phyloP scores from a whole-genome alignment of 2,113 vertebrate species.

The Dryoscopus gambensis region DNA sequence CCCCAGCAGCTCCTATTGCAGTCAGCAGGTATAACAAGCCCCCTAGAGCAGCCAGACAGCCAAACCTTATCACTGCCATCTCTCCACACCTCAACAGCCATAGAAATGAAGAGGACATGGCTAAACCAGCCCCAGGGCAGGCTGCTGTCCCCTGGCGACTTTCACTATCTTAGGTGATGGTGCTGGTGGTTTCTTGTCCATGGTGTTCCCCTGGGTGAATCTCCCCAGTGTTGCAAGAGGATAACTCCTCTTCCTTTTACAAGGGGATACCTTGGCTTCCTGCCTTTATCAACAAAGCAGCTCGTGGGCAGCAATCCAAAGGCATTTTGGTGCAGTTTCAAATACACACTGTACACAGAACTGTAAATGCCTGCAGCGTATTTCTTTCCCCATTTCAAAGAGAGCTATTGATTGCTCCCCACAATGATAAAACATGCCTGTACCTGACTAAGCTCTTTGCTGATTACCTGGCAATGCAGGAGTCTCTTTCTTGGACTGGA shows the following conservation, averaged over 20 bases:
- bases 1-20: background rate
- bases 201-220: background rate
- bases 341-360: background rate
- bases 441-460: background rate
- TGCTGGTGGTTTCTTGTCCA: background rate
- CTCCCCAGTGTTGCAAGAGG: background rate
- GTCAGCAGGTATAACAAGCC: background rate
- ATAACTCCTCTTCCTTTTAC: background rate
- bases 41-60: background rate
- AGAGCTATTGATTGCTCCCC: background rate
- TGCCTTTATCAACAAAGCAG: conserved; percentile 29
- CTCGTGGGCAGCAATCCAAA: conserved; percentile 8
- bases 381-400: background rate
- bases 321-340: conserved; percentile 8
- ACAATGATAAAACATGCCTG: background rate
- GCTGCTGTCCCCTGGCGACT: background rate
- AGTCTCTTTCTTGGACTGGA: background rate
- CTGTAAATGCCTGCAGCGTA: background rate
- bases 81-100: background rate
- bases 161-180: background rate
- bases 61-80: background rate
- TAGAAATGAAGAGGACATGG: background rate
- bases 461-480: background rate
- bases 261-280: conserved; percentile 3
- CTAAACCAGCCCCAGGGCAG: background rate